Conservation (phyloP, 1,140 invertebrate species). For the Eubasilissa regina region DNA sequence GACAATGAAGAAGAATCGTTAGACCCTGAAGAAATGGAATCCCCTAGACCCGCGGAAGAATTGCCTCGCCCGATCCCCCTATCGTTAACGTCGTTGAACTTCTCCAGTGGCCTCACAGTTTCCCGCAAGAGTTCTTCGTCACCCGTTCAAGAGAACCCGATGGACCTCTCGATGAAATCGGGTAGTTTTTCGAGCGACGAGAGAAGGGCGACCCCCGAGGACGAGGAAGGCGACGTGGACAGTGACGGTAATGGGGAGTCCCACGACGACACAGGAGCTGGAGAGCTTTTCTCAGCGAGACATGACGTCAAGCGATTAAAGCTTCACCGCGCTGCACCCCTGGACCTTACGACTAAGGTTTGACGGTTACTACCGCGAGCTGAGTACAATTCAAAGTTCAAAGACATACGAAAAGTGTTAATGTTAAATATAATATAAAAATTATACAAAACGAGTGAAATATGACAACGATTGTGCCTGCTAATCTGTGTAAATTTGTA, state of each 20-base stretch:
- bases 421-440: conserved; percentile 9
- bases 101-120: conserved; percentile 49
- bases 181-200: conserved; percentile 71
- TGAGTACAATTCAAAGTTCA: conserved; percentile 43
- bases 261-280: conserved; percentile 71
- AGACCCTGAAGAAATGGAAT: conserved; percentile 68
- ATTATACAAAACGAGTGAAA: conserved; percentile 1
- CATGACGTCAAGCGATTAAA: conserved; percentile 73
- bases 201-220: conserved; percentile 64
- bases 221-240: conserved; percentile 67
- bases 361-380: conserved; percentile 59
- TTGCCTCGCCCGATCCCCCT: conserved; percentile 56
- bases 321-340: conserved; percentile 70
- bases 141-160: conserved; percentile 81
- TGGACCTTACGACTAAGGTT: conserved; percentile 80
- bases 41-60: conserved; percentile 67
- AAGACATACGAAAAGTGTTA: conserved; percentile 20
- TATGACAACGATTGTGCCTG: conserved; percentile 11
- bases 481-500: conserved; percentile 4
- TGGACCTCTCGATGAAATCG: conserved; percentile 83
- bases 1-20: conserved; percentile 64
- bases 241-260: conserved; percentile 73
- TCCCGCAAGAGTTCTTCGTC: conserved; percentile 67
- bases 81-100: conserved; percentile 53
- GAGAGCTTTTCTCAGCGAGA: conserved; percentile 65